phyloP scores from a whole-genome alignment of 2,113 vertebrate genomes.

The Pygoscelis antarcticus region DNA sequence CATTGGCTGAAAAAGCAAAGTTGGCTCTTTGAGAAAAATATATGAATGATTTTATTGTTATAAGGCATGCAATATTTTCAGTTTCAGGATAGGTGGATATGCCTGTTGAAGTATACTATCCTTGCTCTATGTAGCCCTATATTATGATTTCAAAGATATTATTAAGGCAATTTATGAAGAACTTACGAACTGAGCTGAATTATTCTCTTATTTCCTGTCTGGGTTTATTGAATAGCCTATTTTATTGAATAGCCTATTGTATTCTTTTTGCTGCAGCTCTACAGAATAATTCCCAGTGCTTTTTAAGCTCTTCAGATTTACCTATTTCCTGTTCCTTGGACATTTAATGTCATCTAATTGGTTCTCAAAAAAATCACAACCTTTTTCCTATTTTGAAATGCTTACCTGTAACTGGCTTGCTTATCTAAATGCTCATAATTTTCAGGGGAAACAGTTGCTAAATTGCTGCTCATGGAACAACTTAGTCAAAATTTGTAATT shows the following conservation, averaged over 20 bases:
- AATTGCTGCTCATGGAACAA: background rate
- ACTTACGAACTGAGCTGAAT: background rate
- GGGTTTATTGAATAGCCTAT: background rate
- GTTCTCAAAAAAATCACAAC: background rate
- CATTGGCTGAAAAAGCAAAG: background rate
- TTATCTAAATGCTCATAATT: background rate
- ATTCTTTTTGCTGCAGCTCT: background rate
- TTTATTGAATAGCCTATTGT: background rate
- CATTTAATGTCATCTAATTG: background rate
- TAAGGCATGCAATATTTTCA: background rate
- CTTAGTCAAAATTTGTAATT: background rate
- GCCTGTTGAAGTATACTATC: background rate
- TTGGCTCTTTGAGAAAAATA: background rate
- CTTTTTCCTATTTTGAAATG: background rate
- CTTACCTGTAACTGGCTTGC: background rate
- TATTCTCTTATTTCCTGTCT: background rate
- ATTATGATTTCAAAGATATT: background rate
- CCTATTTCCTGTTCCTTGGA: background rate
- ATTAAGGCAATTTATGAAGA: background rate
- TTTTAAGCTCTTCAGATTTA: background rate
- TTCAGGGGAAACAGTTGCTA: background rate
- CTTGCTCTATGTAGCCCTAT: background rate
- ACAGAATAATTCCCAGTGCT: background rate
- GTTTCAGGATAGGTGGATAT: background rate
- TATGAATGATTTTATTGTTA: background rate